Evolutionary conservation across 2,888 invertebrate species (phyloP), one percentile per base, ranked within the genome.

Genomic region (Oasisia sp.): DNA sequence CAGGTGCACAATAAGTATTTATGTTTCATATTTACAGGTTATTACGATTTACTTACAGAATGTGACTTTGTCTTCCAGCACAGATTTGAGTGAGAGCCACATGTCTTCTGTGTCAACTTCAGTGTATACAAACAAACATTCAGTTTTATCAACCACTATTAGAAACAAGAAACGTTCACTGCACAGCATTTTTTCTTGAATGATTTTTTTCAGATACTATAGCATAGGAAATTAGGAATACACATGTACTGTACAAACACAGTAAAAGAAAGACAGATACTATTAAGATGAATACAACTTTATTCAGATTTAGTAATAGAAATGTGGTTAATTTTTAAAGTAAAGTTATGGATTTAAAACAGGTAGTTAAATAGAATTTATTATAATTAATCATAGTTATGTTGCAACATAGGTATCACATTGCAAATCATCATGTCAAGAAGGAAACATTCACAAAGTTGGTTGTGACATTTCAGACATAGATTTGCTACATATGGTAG

Each of bases 41-140:
- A 19, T 74, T 27, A 19, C 2, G 0, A 74, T 74, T 74, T 74
- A 74, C 74, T 74, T 74, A 74, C 74, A 74, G 74, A 74, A 19
- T 74, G 74, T 74, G 19, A 74, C 74, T 74, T 74, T 74, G n/a
- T 74, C 74, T 74, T 74, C 74, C 74, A 74, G 74, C 74, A 74
- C 74, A 19, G 74, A 74, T 27, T 19, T 74, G 4, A 74, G 27
- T 74, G 74, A 74, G 74, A 74, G 74, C 74, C 74, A 74, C 19
- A 19, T 74, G 74, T 74, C 27, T 74, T 74, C 74, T 74, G 74
- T 74, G 14, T 74, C 74, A 74, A 27, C 74, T 74, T 74, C 27
- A 74, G 27, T 27, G 27, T n/a, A 74, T n/a, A 74, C 19, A 74
- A 74, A 27, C 74, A 74, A 74, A 74, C 74, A 74, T 74, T n/a